phyloP scores from a whole-genome alignment of 2,797 vertebrate species.

The Eleutherodactylus coqui region DNA sequence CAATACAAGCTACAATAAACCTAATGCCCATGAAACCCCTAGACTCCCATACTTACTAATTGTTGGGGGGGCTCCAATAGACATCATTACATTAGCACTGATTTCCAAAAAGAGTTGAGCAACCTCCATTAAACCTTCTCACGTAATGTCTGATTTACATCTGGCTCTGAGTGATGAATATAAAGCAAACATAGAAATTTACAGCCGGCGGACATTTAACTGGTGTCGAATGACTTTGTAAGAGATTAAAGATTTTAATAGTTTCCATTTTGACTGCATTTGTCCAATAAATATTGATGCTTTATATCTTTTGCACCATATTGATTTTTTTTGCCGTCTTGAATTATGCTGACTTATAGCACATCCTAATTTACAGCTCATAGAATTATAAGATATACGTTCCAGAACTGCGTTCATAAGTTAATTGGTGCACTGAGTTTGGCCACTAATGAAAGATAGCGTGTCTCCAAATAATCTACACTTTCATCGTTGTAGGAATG shows the following conservation, averaged over 20 bases:
- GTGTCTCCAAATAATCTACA: background rate
- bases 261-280: constrained; percentile 21
- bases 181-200: constrained; percentile 18
- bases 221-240: constrained; percentile 19
- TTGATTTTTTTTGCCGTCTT: constrained; percentile 20
- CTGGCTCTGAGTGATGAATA: background rate
- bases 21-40: too few relatives aligned
- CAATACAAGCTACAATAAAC: too few relatives aligned
- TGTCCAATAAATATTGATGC: constrained; percentile 34
- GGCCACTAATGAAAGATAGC: background rate
- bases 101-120: background rate
- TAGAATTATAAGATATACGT: background rate
- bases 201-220: constrained; percentile 11
- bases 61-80: background rate
- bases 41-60: too few relatives aligned
- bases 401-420: background rate
- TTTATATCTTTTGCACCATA: constrained; percentile 5
- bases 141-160: background rate
- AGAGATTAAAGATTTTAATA: constrained; percentile 24
- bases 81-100: background rate
- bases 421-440: constrained; percentile 8
- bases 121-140: background rate
- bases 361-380: constrained; percentile 27
- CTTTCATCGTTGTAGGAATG: background rate
- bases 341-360: constrained; percentile 28